These are phyloP conservation scores for Antitype chi DNA, from an alignment of 2,888 invertebrate genomes.

Conservation along the genomic window DNA sequence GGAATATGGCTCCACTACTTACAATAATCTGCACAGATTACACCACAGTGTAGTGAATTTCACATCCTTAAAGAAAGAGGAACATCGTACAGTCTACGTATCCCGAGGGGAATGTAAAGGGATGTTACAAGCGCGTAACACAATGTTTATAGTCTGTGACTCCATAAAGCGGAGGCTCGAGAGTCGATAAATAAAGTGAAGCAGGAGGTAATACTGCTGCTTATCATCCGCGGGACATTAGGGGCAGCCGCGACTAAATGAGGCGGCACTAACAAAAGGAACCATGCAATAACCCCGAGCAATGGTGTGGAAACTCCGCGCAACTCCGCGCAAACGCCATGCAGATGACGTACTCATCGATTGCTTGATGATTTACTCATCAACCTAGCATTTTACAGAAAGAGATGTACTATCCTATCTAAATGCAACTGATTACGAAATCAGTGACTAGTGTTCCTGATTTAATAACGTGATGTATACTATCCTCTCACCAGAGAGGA, in stretches of 20 bases:
- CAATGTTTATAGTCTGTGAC: conserved; percentile 19
- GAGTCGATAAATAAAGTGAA: conserved; percentile 13
- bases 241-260: conserved; percentile 38
- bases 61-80: conserved; percentile 21
- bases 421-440: background rate
- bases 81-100: conserved; percentile 9
- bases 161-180: background rate
- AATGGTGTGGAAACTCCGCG: conserved; percentile 34
- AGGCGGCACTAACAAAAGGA: conserved; percentile 43
- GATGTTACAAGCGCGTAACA: conserved; percentile 14
- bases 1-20: conserved; percentile 33
- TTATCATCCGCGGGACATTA: conserved; percentile 32
- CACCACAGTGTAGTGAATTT: conserved; percentile 26
- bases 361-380: conserved; percentile 10
- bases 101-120: conserved; percentile 29
- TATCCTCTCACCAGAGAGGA: too few species aligned
- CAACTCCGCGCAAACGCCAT: conserved; percentile 3
- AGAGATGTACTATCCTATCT: background rate
- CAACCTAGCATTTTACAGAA: background rate
- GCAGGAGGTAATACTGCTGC: conserved; percentile 13
- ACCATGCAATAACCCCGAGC: conserved; percentile 32
- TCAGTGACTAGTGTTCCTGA: too few species aligned
- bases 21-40: conserved; percentile 48
- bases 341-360: conserved; percentile 31
- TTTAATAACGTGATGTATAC: too few species aligned